These are phyloP conservation scores for Patella vulgata DNA, from an alignment of 1,140 invertebrate species.

Conservation along the genomic window DNA sequence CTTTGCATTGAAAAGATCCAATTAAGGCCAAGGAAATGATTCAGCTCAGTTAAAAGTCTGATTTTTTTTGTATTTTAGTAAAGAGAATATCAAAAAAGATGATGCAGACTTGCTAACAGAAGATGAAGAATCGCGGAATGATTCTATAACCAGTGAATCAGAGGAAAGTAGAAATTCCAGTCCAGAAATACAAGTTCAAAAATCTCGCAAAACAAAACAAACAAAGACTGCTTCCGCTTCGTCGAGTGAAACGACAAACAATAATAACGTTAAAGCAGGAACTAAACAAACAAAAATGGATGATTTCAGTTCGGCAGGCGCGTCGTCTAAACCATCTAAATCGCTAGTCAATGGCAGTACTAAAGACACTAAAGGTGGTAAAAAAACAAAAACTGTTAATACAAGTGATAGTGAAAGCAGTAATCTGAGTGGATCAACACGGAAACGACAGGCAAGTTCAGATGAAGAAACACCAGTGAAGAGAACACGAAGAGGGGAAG, in stretches of 20 bases:
- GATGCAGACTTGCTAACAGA: constrained; percentile 6
- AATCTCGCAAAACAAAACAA: neutral
- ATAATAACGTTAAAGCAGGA: constrained; percentile 19
- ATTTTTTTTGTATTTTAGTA: constrained; percentile 7
- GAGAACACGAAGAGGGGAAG: constrained; percentile 1
- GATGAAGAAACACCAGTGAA: constrained; percentile 6
- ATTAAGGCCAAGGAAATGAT: no score
- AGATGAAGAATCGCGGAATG: neutral
- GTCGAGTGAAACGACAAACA: neutral
- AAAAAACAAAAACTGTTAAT: constrained; percentile 8
- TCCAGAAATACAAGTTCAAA: neutral
- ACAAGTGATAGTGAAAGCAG: constrained; percentile 6
- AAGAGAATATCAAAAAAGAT: constrained; percentile 14
- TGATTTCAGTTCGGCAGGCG: constrained; percentile 26
- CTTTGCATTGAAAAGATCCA: no score
- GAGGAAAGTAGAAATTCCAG: neutral
- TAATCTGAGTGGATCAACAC: neutral
- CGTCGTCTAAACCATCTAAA: constrained; percentile 15
- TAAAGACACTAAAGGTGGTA: constrained; percentile 11
- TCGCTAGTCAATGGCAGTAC: constrained; percentile 26
- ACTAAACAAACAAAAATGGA: constrained; percentile 42
- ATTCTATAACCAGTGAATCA: neutral
- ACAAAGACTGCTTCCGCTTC: neutral
- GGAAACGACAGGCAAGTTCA: constrained; percentile 10
- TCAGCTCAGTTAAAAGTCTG: no score